phyloP scores from a whole-genome alignment of 2,797 vertebrate species.

The Channallabes apus region DNA sequence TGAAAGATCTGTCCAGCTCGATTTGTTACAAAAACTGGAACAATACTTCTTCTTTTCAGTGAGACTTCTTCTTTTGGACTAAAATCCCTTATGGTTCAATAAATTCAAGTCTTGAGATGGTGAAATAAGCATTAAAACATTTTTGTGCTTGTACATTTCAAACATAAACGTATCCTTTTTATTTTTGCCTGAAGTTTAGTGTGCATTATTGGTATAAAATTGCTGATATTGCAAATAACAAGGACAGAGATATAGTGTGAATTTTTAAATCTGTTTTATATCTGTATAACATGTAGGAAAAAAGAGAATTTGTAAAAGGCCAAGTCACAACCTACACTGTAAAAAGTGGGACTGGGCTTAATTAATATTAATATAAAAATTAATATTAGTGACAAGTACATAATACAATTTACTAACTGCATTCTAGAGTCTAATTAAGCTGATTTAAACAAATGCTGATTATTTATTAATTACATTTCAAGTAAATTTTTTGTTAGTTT shows the following conservation, averaged over 20 bases:
- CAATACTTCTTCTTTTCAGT: not conserved
- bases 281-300: not conserved
- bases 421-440: too few species aligned
- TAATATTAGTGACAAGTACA: too few species aligned
- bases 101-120: not conserved
- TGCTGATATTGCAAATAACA: not conserved
- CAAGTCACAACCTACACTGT: too few species aligned
- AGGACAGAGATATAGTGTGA: not conserved
- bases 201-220: not conserved
- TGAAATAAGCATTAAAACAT: not conserved
- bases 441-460: too few species aligned
- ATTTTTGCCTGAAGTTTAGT: not conserved
- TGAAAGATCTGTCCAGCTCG: not conserved
- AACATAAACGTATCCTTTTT: not conserved
- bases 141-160: not conserved
- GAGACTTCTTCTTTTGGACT: not conserved
- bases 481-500: too few species aligned
- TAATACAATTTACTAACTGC: too few species aligned
- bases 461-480: too few species aligned
- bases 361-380: too few species aligned
- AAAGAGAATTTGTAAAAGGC: not conserved
- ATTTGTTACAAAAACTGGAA: not conserved
- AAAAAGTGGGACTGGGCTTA: too few species aligned
- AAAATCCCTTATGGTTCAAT: not conserved
- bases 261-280: not conserved